These are phyloP conservation scores for Pelochelys cantorii DNA, from an alignment of 2,797 vertebrate species.

Conservation along the genomic window DNA sequence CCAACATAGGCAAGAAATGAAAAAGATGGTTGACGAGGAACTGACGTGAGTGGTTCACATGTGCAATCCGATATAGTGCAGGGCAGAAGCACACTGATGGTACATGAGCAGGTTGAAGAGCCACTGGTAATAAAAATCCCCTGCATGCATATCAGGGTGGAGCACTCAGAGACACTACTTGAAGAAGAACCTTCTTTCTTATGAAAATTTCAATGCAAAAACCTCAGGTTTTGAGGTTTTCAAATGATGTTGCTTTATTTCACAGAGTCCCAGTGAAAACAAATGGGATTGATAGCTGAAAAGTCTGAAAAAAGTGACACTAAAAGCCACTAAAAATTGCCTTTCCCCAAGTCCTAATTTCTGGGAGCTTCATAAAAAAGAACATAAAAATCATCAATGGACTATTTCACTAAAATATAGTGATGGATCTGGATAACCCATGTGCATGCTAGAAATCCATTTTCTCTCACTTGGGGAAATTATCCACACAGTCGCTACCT, in stretches of 20 bases:
- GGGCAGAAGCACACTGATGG: too few relatives aligned
- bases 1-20: too few relatives aligned
- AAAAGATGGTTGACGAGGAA: too few relatives aligned
- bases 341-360: background rate
- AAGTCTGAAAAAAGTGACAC: background rate
- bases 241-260: background rate
- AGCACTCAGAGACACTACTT: too few relatives aligned
- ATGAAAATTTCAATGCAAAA: background rate
- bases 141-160: too few relatives aligned
- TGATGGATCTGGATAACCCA: background rate
- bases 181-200: too few relatives aligned
- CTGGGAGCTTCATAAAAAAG: background rate
- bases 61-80: too few relatives aligned
- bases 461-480: constrained; percentile 16
- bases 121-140: too few relatives aligned
- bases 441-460: constrained; percentile 20
- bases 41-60: too few relatives aligned
- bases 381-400: background rate
- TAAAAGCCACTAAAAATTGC: background rate
- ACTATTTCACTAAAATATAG: background rate
- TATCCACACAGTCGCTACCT: constrained; percentile 16
- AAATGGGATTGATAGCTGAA: background rate
- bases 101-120: too few relatives aligned
- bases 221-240: background rate
- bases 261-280: background rate